Percentiles rank a stretch among this genome's conserved stretches.
Evolutionary conservation across 2,888 invertebrate species (phyloP).

Genomic region (Slavum lentiscoides): DNA sequence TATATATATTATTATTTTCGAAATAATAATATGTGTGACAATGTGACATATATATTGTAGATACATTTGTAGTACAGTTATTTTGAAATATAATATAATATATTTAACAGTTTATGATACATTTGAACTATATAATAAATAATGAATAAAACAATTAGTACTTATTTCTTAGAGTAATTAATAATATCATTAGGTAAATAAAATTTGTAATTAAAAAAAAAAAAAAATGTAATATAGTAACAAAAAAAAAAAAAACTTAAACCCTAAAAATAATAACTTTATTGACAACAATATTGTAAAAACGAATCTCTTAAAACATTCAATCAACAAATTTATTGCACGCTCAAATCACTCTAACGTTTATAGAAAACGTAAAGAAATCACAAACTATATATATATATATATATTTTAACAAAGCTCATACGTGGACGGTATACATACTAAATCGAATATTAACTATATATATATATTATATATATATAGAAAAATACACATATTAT

Average conservation of each 20-base stretch:
- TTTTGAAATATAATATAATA: conserved; percentile 10
- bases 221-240: conserved; percentile 22
- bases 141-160: conserved; percentile 43
- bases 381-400: conserved; percentile 7
- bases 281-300: conserved; percentile 38
- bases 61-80: neutral
- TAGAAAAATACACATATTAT: neutral
- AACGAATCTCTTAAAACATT: conserved; percentile 6
- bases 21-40: too few species aligned
- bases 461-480: too few species aligned
- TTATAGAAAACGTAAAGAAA: neutral
- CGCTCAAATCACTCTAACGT: conserved; percentile 20
- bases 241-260: conserved; percentile 36
- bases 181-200: conserved; percentile 17
- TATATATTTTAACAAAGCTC: conserved; percentile 29
- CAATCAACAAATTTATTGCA: conserved; percentile 41
- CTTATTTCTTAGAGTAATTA: conserved; percentile 3
- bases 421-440: conserved; percentile 35
- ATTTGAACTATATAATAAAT: conserved; percentile 47
- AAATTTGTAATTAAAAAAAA: conserved; percentile 33
- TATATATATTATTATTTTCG: neutral
- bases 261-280: conserved; percentile 12
- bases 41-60: too few species aligned
- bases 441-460: too few species aligned
- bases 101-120: conserved; percentile 44